Percentiles rank a stretch among this genome's conserved stretches.
phyloP scores from a whole-genome alignment of 1,140 invertebrate genomes.

The Pseudomyrmex dendroicus region DNA sequence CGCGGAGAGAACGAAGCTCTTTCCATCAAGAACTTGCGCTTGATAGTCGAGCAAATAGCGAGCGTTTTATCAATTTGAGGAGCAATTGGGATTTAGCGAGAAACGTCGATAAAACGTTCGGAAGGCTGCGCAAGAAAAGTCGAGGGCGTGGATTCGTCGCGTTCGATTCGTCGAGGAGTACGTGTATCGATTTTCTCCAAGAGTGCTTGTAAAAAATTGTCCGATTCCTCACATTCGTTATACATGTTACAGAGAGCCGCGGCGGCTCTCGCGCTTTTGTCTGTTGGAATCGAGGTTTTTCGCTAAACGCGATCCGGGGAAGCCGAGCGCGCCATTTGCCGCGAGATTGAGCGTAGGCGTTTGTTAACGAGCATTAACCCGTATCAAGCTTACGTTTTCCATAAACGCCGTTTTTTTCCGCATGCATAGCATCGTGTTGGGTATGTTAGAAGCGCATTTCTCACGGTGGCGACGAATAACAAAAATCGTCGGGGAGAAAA shows the following conservation, averaged over 20 bases:
- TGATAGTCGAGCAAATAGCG: conserved; percentile 33
- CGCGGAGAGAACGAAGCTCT: background rate
- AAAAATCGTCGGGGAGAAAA: background rate
- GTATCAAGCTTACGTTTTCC: conserved; percentile 26
- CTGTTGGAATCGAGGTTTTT: conserved; percentile 2
- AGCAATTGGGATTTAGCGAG: conserved; percentile 37
- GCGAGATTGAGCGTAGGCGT: conserved; percentile 23
- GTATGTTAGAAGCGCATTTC: no score
- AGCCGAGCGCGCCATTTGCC: conserved; percentile 4
- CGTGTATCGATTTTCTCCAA: conserved; percentile 31
- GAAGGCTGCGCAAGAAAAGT: conserved; percentile 1
- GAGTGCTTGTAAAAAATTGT: conserved; percentile 21
- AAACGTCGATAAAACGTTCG: conserved; percentile 28
- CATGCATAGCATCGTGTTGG: background rate
- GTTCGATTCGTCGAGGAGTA: conserved; percentile 8
- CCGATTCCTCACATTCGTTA: conserved; percentile 33
- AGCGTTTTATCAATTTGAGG: conserved; percentile 33
- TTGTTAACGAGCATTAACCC: conserved; percentile 29
- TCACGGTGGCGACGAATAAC: background rate
- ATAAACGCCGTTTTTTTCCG: background rate
- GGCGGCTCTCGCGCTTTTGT: background rate
- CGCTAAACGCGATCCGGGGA: background rate
- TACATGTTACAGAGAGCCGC: background rate
- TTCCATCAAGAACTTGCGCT: conserved; percentile 21
- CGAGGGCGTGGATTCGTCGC: background rate